These are phyloP conservation scores for Girardinichthys multiradiatus DNA, from an alignment of 2,113 vertebrate genomes.

Conservation along the genomic window DNA sequence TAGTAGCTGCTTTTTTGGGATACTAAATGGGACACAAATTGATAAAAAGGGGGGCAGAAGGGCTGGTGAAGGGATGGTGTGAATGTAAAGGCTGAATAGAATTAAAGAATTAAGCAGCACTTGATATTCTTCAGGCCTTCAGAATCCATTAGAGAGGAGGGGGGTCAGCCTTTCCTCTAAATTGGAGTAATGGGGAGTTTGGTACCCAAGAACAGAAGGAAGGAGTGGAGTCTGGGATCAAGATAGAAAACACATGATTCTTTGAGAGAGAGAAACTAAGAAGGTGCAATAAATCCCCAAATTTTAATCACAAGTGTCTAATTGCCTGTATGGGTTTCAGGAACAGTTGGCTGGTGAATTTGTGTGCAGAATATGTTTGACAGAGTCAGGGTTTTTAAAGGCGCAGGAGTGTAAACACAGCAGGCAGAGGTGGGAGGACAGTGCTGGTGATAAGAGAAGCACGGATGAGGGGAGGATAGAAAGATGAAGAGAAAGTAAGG, in stretches of 20 bases:
- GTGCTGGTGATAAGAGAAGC: constrained; percentile 41
- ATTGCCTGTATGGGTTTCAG: constrained; percentile 54
- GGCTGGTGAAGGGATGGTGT: constrained; percentile 51
- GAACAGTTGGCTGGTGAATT: constrained; percentile 43
- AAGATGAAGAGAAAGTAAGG: constrained; percentile 24
- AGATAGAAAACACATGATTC: constrained; percentile 44
- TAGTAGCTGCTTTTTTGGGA: constrained; percentile 44
- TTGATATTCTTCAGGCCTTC: constrained; percentile 67
- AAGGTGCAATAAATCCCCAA: constrained; percentile 19
- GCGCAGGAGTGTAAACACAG: constrained; percentile 44
- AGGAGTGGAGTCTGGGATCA: constrained; percentile 36
- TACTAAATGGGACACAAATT: constrained; percentile 58
- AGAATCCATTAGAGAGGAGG: constrained; percentile 58
- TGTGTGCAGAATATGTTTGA: constrained; percentile 66
- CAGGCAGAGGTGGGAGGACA: constrained; percentile 35
- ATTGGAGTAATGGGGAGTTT: constrained; percentile 71
- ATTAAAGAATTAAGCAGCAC: constrained; percentile 72
- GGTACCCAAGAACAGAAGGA: constrained; percentile 52
- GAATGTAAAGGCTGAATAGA: constrained; percentile 68
- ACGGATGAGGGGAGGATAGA: constrained; percentile 40
- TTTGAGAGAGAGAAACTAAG: constrained; percentile 22
- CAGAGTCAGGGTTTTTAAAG: constrained; percentile 61
- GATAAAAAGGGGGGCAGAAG: constrained; percentile 55
- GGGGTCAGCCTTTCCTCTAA: constrained; percentile 52
- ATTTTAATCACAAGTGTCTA: constrained; percentile 54